Percentiles rank a stretch among this genome's conserved stretches.
Evolutionary conservation across 2,888 invertebrate genomes (phyloP).

Genomic region (Drosophila histrio): DNA sequence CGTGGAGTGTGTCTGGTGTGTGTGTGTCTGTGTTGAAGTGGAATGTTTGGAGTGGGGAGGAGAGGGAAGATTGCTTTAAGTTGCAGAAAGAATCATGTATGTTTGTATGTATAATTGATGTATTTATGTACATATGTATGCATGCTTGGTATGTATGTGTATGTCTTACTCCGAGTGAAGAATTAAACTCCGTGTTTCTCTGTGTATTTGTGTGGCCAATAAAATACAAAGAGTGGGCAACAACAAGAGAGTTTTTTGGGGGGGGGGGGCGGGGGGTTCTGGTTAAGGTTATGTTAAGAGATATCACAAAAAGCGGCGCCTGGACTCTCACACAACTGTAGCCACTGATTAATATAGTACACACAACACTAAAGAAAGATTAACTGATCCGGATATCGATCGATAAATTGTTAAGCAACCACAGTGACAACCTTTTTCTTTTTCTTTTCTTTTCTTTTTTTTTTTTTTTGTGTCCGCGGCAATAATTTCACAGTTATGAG

Average conservation of each 20-base stretch:
- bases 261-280: neutral
- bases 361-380: constrained; percentile 23
- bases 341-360: constrained; percentile 20
- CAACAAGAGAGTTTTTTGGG: too few species aligned
- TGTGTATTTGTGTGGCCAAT: too few species aligned
- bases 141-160: neutral
- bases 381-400: constrained; percentile 1
- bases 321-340: constrained; percentile 21
- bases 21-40: neutral
- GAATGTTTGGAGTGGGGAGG: neutral
- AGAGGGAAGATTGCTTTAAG: neutral
- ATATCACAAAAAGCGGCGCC: constrained; percentile 45
- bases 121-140: constrained; percentile 5
- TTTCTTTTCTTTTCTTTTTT: neutral
- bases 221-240: too few species aligned
- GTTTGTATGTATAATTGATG: neutral
- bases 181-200: neutral
- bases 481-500: neutral
- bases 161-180: neutral
- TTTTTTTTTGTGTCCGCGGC: neutral
- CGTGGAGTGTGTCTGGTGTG: neutral
- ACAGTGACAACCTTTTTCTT: constrained; percentile 2
- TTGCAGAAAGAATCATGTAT: neutral
- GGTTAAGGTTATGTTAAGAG: constrained; percentile 17
- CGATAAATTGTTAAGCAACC: neutral